phyloP scores from a whole-genome alignment of 2,113 vertebrate genomes.

The Sander lucioperca region DNA sequence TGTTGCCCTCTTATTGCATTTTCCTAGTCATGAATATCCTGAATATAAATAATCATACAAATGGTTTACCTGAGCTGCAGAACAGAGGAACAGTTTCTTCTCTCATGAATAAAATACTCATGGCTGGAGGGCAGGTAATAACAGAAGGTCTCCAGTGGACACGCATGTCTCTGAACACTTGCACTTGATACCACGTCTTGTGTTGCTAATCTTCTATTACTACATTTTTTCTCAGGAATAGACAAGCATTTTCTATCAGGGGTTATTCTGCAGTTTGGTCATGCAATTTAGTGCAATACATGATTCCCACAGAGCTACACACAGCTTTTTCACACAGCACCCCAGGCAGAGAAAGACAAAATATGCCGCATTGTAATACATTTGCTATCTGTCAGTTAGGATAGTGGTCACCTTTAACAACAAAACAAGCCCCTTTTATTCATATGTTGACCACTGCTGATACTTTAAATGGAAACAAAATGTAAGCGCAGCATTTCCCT shows the following conservation, averaged over 20 bases:
- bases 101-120: slow-evolving; percentile 47
- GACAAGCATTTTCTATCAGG: background rate
- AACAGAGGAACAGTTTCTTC: slow-evolving; percentile 12
- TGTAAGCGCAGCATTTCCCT: background rate
- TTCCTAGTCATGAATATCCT: slow-evolving; percentile 40
- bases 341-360: slow-evolving; percentile 2
- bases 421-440: background rate
- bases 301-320: background rate
- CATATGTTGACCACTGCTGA: background rate
- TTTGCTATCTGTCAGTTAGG: slow-evolving; percentile 17
- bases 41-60: slow-evolving; percentile 41
- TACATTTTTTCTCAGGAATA: slow-evolving; percentile 1
- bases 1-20: slow-evolving; percentile 26
- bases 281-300: background rate
- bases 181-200: background rate
- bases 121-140: slow-evolving; percentile 19
- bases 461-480: background rate
- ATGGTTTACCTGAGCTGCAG: slow-evolving; percentile 36
- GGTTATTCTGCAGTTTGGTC: slow-evolving; percentile 17
- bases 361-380: background rate
- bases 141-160: slow-evolving; percentile 12
- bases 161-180: slow-evolving; percentile 21
- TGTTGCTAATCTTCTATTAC: slow-evolving; percentile 12
- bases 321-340: background rate
- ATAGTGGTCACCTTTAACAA: background rate